Base-by-base conservation (phyloP, 2,797 vertebrate species). In the Hypotaenidia okinawae region DNA sequence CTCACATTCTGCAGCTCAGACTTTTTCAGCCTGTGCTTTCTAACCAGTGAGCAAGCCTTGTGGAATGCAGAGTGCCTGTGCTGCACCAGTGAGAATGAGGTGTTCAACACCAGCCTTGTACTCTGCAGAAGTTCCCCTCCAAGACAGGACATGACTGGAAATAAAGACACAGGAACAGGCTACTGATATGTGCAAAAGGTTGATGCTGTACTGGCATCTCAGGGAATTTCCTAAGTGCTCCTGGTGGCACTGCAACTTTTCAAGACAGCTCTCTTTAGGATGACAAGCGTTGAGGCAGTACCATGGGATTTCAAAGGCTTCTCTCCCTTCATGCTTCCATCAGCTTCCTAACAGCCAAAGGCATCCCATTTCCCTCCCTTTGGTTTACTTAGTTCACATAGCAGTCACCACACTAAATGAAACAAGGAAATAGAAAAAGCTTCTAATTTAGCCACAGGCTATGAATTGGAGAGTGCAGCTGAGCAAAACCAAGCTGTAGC, bases 281-380 rank as follows among this genome's bases (percentile, higher is more conserved):
- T 37, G 30, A 84, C 32, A 82, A 90, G 25, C 54, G 70, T 45
- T 18, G 22, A 92, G 32, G 66, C 16, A 47, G 69, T 22, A 61
- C 45, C 33, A 24, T 30, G 57, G 82, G 74, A 95, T 93, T 92
- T 76, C 21, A 77, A 79, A 63, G 37, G 16, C 47, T 90, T 92
- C 68, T 84, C 70, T 95, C 64, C 37, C 55, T 82, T 22, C 70
- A 39, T 4, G 1, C 62, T 83, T 81, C 18, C 67, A 37, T 78
- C 61, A 89, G 45, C n/a, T 76, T 59, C 24, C 37, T 52, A 69
- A 84, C 74, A 90, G 72, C 37, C 37, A 35, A 94, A 95, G 58
- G 37, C 77, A 76, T 84, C 61, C 54, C 23, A 37, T 92, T 91
- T 95, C 64, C 55, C 58, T 89, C 57, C 55, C 93, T 82, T 85